Evolutionary conservation across 92 coral and sea anemone species (phyloP).

Genomic region (Heliopora coerulea): DNA sequence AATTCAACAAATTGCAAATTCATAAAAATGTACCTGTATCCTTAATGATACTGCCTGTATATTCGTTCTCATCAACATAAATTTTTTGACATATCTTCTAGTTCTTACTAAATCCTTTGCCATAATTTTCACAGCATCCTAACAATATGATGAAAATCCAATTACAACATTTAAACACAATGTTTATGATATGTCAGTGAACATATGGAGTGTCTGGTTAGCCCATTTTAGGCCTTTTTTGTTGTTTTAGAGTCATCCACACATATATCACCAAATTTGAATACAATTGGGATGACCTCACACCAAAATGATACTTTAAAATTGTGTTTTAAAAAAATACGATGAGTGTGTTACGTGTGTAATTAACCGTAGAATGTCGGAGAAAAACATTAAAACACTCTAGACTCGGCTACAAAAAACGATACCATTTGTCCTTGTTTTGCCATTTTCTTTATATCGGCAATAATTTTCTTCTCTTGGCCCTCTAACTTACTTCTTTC

Average conservation of each 20-base stretch:
- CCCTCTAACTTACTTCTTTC: slow-evolving; percentile 81
- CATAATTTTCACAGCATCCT: slow-evolving; percentile 99
- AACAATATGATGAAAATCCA: background rate
- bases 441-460: slow-evolving; percentile 96
- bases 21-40: slow-evolving; percentile 95
- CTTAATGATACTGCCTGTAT: slow-evolving; percentile 95
- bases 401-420: too few species aligned
- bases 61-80: slow-evolving; percentile 93
- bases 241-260: too few species aligned
- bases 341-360: too few species aligned
- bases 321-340: too few species aligned
- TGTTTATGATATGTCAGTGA: too few species aligned
- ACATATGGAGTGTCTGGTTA: background rate
- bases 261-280: too few species aligned
- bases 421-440: slow-evolving; percentile 95
- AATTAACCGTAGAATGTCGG: too few species aligned
- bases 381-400: too few species aligned
- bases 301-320: too few species aligned
- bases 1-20: too few species aligned
- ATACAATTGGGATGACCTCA: too few species aligned
- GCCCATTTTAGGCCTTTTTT: too few species aligned
- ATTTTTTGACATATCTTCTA: slow-evolving; percentile 91
- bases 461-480: slow-evolving; percentile 92
- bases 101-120: slow-evolving; percentile 97
- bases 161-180: background rate